A percentile compares a stretch with the other conserved stretches of the same genome.
Evolutionary conservation across 2,113 vertebrate genomes (phyloP).

Genomic region (Chloroceryle aenea): DNA sequence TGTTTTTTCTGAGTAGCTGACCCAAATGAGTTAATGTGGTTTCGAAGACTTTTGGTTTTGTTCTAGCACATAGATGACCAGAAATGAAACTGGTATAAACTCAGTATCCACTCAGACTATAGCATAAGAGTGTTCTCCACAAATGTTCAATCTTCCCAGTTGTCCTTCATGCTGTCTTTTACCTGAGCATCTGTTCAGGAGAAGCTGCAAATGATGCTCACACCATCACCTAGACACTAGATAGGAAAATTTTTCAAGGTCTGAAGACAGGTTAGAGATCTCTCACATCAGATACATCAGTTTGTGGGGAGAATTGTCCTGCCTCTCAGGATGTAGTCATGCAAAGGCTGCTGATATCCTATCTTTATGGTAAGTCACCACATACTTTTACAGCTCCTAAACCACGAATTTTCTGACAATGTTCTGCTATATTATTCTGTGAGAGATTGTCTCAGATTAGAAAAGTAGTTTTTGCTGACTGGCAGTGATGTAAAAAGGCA

Average conservation of each 20-base stretch:
- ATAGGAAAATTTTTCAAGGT: neutral
- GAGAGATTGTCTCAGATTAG: neutral
- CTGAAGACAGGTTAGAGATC: neutral
- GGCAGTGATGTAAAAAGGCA: neutral
- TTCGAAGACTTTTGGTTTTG: neutral
- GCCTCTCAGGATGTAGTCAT: neutral
- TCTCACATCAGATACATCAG: neutral
- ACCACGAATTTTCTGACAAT: neutral
- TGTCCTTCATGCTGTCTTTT: neutral
- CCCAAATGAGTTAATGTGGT: neutral
- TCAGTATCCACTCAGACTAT: neutral
- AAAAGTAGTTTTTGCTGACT: neutral
- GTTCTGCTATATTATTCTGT: neutral
- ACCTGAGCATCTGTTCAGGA: neutral
- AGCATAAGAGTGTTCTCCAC: neutral
- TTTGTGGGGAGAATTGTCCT: neutral
- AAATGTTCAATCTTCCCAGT: neutral
- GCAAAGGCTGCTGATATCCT: neutral
- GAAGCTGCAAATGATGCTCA: neutral
- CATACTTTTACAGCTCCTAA: neutral
- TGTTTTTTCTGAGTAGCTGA: neutral
- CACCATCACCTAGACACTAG: neutral
- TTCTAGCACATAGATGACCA: neutral
- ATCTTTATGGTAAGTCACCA: neutral
- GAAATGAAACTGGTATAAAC: neutral